A percentile compares a stretch with the other conserved stretches of the same genome.
phyloP scores from a whole-genome alignment of 2,797 vertebrate genomes.

The Syngnathus rostellatus region DNA sequence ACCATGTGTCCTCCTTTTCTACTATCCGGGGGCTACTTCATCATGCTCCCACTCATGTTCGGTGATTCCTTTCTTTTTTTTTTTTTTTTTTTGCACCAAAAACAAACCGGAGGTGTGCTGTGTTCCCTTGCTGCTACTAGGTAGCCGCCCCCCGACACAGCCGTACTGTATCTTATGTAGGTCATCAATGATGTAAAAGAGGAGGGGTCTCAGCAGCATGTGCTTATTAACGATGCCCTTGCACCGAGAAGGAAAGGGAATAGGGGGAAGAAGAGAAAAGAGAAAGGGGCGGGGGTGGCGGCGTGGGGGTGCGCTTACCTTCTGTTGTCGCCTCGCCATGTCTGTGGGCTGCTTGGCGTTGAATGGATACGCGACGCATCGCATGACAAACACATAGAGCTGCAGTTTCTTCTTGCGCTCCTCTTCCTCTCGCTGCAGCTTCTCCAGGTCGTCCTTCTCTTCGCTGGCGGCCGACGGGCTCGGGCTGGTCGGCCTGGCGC shows the following conservation, averaged over 20 bases:
- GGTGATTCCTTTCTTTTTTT: slow-evolving; percentile 28
- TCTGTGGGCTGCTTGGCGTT: slow-evolving; percentile 98
- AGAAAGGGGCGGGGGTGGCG: neutral
- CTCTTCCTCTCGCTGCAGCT: slow-evolving; percentile 91
- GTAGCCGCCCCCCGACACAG: slow-evolving; percentile 3
- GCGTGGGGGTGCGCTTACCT: slow-evolving; percentile 70
- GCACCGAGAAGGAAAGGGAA: neutral
- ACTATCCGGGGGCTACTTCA: slow-evolving; percentile 18
- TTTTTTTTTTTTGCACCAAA: slow-evolving; percentile 41
- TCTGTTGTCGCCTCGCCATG: slow-evolving; percentile 97
- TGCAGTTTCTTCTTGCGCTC: slow-evolving; percentile 97
- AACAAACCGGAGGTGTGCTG: slow-evolving; percentile 22
- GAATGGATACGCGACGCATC: slow-evolving; percentile 96
- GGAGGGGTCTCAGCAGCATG: slow-evolving; percentile 46
- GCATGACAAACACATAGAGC: slow-evolving; percentile 97
- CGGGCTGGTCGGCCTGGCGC: slow-evolving; percentile 87
- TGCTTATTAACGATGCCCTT: slow-evolving; percentile 36
- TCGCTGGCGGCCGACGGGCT: slow-evolving; percentile 93
- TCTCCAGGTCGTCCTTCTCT: slow-evolving; percentile 93
- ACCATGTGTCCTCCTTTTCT: slow-evolving; percentile 37
- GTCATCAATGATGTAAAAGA: slow-evolving; percentile 59
- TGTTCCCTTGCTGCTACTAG: slow-evolving; percentile 34
- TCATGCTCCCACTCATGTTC: slow-evolving; percentile 30
- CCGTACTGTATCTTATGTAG: slow-evolving; percentile 56
- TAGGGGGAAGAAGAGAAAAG: neutral